Evolutionary conservation across 2,113 vertebrate species (phyloP), one percentile per base, ranked within the genome.

Genomic region (Entelurus aequoreus): DNA sequence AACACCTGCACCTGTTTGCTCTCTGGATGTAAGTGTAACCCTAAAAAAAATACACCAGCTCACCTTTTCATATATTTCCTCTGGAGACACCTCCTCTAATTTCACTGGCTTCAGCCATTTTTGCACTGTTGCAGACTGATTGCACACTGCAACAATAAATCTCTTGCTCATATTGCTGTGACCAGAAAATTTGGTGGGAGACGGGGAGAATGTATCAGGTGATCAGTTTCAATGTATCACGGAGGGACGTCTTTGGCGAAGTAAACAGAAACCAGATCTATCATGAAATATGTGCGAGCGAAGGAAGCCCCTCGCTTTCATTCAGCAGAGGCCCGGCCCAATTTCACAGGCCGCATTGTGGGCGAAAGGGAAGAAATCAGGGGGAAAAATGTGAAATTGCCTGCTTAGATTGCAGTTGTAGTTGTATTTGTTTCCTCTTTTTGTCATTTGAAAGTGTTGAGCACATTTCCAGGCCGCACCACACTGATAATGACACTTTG

Each of bases 391-490:
- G 88, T 88, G 87, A 91, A 94, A 95, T 92, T 83, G 81, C 94
- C 94, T 91, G 90, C 83, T 84, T 86, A 89, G 89, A 87, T 90
- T 89, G 90, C 89, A 87, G 81, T 89, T 90, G 90, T 92, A 91
- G 74, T 93, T 94, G 93, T 93, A 91, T 90, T 92, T 87, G 83
- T 91, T 80, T 89, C 77, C 79, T 28, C 87, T 79, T 78, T 88
- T 89, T 87, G 85, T 91, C 85, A 83, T 87, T 86, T 86, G 82
- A 84, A 87, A 83, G 81, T 72, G 69, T 88, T 89, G 80, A 88
- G 87, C 72, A 42, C 38, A 88, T 86, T 81, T 87, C 82, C 74
- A 75, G 76, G 76, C 87, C 79, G 76, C 72, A 72, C 64, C 74
- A 49, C 71, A 16, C 68, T 79, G 87, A 85, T 92, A 90, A 92